Conservation (phyloP, 2,888 invertebrate species). For the Rhogogaster chlorosoma region DNA sequence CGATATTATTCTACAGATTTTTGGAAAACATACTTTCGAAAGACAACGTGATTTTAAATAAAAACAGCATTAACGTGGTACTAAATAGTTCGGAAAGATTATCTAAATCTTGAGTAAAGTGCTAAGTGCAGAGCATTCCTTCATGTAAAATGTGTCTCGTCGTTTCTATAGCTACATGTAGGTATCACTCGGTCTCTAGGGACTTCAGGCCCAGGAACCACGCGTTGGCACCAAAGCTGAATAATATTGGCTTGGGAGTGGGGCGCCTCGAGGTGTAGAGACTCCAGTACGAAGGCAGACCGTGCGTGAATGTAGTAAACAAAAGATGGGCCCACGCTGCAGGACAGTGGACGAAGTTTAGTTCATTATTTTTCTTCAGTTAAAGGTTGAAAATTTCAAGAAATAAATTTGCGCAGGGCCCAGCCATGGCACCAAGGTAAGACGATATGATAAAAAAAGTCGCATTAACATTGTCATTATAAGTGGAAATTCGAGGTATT, state of each 20-base stretch:
- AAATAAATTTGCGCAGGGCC: background rate
- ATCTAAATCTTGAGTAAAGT: background rate
- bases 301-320: constrained; percentile 48
- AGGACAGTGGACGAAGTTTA: constrained; percentile 26
- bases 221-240: constrained; percentile 38
- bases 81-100: background rate
- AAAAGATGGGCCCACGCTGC: constrained; percentile 50
- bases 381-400: background rate
- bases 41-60: background rate
- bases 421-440: constrained; percentile 36
- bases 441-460: background rate
- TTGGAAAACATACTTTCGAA: background rate
- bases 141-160: background rate
- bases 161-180: background rate
- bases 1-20: background rate
- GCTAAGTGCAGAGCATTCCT: background rate
- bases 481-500: background rate
- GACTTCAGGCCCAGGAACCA: constrained; percentile 46
- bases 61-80: background rate
- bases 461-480: background rate
- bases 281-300: constrained; percentile 39
- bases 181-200: constrained; percentile 26
- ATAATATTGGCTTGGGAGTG: constrained; percentile 43
- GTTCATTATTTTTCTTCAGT: background rate
- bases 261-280: constrained; percentile 34